These are phyloP conservation scores for Mizuhopecten yessoensis DNA, from an alignment of 1,140 invertebrate genomes.

Conservation along the genomic window DNA sequence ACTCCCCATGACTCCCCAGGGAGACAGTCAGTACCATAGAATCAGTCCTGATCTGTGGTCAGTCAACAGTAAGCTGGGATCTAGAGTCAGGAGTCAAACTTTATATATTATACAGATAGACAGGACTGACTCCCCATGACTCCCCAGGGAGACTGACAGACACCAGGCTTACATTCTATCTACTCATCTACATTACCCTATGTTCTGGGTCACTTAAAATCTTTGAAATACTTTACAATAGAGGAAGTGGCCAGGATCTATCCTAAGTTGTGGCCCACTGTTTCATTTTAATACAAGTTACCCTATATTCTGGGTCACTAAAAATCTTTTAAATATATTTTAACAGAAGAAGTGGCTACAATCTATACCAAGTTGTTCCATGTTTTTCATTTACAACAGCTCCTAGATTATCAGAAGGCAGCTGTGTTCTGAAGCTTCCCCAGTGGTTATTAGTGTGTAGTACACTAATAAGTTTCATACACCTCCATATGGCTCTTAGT, in stretches of 20 bases:
- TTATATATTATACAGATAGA: not conserved
- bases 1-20: not conserved
- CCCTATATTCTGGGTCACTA: not conserved
- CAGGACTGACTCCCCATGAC: not conserved
- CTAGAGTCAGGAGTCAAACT: too few species aligned
- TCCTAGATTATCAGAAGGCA: too few species aligned
- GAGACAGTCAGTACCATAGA: not conserved
- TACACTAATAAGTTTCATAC: too few species aligned
- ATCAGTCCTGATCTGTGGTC: not conserved
- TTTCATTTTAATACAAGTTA: not conserved
- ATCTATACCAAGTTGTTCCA: not conserved
- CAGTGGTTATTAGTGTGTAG: not conserved
- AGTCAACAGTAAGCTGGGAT: not conserved
- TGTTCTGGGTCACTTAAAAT: not conserved
- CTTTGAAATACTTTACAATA: not conserved
- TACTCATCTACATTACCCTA: not conserved
- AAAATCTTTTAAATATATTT: not conserved
- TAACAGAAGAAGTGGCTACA: not conserved
- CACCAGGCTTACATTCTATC: not conserved
- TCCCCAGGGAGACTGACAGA: slow-evolving; percentile 11
- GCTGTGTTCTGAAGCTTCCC: not conserved
- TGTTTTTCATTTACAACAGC: too few species aligned
- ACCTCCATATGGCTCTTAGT: too few species aligned
- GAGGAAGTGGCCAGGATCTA: not conserved
- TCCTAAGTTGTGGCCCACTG: not conserved